A percentile compares a stretch with the other conserved stretches of the same genome.
These are phyloP conservation scores for Oophaga pumilio DNA, from an alignment of 2,113 vertebrate genomes.

Conservation along the genomic window DNA sequence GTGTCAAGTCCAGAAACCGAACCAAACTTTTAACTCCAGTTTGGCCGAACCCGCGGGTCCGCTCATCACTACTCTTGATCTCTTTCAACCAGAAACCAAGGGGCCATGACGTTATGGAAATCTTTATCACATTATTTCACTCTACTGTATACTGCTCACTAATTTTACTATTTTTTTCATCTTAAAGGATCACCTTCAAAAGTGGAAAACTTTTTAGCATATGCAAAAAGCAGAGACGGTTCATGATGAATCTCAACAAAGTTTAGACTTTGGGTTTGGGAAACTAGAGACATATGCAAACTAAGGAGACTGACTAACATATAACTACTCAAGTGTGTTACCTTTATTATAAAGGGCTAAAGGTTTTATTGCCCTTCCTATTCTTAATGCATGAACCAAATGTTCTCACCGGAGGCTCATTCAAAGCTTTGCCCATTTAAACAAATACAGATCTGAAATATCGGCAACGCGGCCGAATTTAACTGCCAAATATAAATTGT, in stretches of 20 bases:
- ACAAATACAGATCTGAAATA: slow-evolving; percentile 29
- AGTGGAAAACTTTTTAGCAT: not conserved
- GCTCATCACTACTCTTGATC: not conserved
- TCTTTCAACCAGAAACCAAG: not conserved
- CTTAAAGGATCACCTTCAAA: slow-evolving; percentile 1
- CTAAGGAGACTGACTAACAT: not conserved
- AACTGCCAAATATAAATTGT: slow-evolving; percentile 54
- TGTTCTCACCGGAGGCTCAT: slow-evolving; percentile 53
- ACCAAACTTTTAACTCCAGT: no score
- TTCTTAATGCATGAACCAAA: slow-evolving; percentile 54
- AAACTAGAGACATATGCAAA: slow-evolving; percentile 31
- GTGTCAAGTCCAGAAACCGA: no score
- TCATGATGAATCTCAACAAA: slow-evolving; percentile 3
- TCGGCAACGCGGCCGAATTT: slow-evolving; percentile 15
- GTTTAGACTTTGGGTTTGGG: not conserved
- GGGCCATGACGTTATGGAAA: not conserved
- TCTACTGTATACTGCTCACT: not conserved
- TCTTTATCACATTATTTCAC: not conserved
- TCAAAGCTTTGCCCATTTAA: slow-evolving; percentile 49
- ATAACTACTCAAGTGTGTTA: slow-evolving; percentile 32
- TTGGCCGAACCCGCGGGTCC: no score
- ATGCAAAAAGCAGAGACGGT: not conserved
- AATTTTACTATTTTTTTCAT: not conserved
- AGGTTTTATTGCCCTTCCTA: slow-evolving; percentile 39
- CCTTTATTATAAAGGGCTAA: slow-evolving; percentile 35